These are phyloP conservation scores for Altica lythri DNA, from an alignment of 2,888 invertebrate species.

Conservation along the genomic window DNA sequence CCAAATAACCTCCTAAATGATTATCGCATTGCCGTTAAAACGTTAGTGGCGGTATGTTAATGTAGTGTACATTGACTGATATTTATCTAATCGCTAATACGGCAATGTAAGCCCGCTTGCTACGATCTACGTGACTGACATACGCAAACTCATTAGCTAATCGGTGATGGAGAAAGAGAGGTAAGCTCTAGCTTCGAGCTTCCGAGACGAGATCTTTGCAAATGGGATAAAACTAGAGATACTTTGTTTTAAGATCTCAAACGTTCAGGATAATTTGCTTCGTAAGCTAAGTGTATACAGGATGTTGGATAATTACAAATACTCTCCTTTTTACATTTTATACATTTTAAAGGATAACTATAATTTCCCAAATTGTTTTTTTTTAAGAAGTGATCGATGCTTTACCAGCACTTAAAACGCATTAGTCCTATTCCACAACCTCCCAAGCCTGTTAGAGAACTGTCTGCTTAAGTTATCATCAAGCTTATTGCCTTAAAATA, in stretches of 20 bases:
- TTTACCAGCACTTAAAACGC: no score
- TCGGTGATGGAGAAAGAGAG: constrained; percentile 27
- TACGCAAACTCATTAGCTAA: constrained; percentile 44
- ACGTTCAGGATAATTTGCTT: constrained; percentile 27
- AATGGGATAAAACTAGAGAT: constrained; percentile 30
- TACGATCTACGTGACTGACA: constrained; percentile 42
- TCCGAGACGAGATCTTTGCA: constrained; percentile 1
- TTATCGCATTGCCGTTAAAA: constrained; percentile 36
- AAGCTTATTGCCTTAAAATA: no score
- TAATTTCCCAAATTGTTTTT: no score
- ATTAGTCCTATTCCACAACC: no score
- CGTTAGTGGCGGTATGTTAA: constrained; percentile 36
- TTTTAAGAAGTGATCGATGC: no score
- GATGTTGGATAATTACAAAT: no score
- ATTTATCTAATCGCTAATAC: constrained; percentile 45
- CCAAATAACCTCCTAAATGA: constrained; percentile 35
- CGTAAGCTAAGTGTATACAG: no score
- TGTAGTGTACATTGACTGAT: constrained; percentile 38
- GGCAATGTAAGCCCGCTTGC: constrained; percentile 32
- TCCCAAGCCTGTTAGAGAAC: no score
- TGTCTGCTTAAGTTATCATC: no score
- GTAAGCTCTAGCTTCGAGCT: constrained; percentile 11
- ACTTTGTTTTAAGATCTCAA: constrained; percentile 27
- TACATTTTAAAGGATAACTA: no score
- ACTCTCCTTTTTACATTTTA: no score